Evolutionary conservation across 2,888 invertebrate species (phyloP).

Genomic region (Cyaniris semiargus): DNA sequence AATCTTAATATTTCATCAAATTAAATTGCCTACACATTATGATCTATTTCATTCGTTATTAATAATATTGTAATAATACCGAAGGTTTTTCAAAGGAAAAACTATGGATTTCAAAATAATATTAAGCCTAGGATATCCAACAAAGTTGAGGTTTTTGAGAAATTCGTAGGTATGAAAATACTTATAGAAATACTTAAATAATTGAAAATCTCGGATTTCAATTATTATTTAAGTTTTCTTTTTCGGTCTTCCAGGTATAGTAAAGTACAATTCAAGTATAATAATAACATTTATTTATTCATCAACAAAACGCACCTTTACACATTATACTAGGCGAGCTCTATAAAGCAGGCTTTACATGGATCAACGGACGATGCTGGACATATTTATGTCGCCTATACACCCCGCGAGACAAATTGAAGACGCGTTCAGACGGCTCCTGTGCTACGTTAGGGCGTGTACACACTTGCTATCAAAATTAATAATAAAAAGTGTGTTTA

Average conservation of each 20-base stretch:
- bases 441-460: background rate
- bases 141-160: too few relatives aligned
- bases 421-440: slow-evolving; percentile 1
- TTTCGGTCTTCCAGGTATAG: too few relatives aligned
- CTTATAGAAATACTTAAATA: too few relatives aligned
- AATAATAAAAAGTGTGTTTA: too few relatives aligned
- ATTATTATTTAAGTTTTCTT: too few relatives aligned
- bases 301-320: background rate
- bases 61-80: background rate
- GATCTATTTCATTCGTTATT: background rate
- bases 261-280: background rate
- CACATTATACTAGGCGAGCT: background rate
- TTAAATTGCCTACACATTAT: background rate
- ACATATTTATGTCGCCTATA: background rate
- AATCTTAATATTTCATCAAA: background rate
- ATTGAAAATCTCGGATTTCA: too few relatives aligned
- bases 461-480: too few relatives aligned
- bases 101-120: too few relatives aligned
- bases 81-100: too few relatives aligned
- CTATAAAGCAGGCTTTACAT: slow-evolving; percentile 6
- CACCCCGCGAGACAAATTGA: slow-evolving; percentile 7
- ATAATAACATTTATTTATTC: slow-evolving; percentile 1
- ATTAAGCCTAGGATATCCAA: too few relatives aligned
- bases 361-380: background rate
- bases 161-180: too few relatives aligned